Percentiles rank a stretch among this genome's conserved stretches.
phyloP scores from a whole-genome alignment of 2,113 vertebrate species.

The Leucopsar rothschildi region DNA sequence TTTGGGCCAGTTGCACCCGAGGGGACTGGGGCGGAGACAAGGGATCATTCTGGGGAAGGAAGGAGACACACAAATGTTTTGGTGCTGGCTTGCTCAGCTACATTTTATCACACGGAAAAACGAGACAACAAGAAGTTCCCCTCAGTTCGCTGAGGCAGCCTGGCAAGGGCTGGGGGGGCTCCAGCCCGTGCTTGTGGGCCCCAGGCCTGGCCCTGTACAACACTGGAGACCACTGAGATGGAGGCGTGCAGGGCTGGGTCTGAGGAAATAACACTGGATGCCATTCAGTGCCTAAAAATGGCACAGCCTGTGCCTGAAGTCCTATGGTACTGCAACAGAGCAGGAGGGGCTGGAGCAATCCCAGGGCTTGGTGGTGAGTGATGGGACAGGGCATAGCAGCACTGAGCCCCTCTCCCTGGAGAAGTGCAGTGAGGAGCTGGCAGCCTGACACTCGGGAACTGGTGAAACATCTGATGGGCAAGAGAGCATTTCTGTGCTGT shows the following conservation, averaged over 20 bases:
- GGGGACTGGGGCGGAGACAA: neutral
- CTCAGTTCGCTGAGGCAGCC: neutral
- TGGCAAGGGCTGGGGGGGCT: neutral
- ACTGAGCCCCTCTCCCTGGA: neutral
- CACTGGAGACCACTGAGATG: neutral
- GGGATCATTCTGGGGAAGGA: accelerated
- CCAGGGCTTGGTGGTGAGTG: neutral
- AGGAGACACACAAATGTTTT: neutral
- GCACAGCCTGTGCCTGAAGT: neutral
- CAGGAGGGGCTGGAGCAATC: neutral
- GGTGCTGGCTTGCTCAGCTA: neutral
- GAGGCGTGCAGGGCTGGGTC: neutral
- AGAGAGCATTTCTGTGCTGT: neutral
- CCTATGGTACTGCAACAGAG: neutral
- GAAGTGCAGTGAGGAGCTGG: neutral
- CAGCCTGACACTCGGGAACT: neutral
- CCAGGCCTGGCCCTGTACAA: slow-evolving; percentile 34
- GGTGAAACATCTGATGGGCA: neutral
- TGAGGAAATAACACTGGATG: neutral
- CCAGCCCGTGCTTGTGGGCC: neutral
- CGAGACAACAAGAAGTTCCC: neutral
- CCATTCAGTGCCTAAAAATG: neutral
- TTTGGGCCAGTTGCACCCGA: accelerated
- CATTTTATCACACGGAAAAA: slow-evolving; percentile 28
- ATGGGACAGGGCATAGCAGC: neutral